These are phyloP conservation scores for Boulengeromyrus knoepffleri DNA, from an alignment of 2,113 vertebrate genomes.

Conservation along the genomic window DNA sequence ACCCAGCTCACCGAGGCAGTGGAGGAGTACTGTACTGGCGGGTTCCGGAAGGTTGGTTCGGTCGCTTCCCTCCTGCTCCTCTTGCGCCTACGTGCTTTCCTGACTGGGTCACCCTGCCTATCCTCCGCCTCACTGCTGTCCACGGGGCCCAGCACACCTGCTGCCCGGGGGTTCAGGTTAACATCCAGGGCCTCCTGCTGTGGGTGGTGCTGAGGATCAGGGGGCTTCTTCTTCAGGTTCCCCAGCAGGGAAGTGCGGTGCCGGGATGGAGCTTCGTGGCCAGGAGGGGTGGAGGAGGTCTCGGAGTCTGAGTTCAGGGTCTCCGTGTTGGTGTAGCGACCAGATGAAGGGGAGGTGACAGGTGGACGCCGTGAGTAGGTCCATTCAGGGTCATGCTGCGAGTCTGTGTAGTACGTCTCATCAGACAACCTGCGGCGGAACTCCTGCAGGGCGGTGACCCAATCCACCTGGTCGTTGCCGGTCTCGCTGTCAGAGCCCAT, in stretches of 20 bases:
- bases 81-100: constrained; percentile 67
- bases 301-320: constrained; percentile 81
- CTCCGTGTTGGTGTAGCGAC: constrained; percentile 74
- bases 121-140: constrained; percentile 88
- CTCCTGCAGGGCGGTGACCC: constrained; percentile 46
- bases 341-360: constrained; percentile 68
- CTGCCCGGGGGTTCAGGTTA: constrained; percentile 83
- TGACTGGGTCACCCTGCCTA: constrained; percentile 50
- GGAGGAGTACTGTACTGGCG: constrained; percentile 37
- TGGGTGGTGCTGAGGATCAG: constrained; percentile 42
- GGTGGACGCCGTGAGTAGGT: constrained; percentile 61
- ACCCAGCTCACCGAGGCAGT: constrained; percentile 39
- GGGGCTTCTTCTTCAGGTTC: constrained; percentile 25
- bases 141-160: constrained; percentile 48
- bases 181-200: constrained; percentile 70
- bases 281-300: constrained; percentile 68
- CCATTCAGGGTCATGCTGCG: constrained; percentile 65
- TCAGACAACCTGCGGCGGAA: constrained; percentile 57
- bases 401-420: constrained; percentile 61
- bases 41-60: constrained; percentile 46
- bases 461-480: constrained; percentile 30
- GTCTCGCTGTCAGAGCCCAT: constrained; percentile 75
- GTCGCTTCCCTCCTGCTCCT: constrained; percentile 59
- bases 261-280: constrained; percentile 49
- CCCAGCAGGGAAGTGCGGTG: constrained; percentile 37